Percentiles rank a stretch among this genome's conserved stretches.
These are phyloP conservation scores for Euglossa dilemma DNA, from an alignment of 1,140 invertebrate genomes.

Conservation along the genomic window DNA sequence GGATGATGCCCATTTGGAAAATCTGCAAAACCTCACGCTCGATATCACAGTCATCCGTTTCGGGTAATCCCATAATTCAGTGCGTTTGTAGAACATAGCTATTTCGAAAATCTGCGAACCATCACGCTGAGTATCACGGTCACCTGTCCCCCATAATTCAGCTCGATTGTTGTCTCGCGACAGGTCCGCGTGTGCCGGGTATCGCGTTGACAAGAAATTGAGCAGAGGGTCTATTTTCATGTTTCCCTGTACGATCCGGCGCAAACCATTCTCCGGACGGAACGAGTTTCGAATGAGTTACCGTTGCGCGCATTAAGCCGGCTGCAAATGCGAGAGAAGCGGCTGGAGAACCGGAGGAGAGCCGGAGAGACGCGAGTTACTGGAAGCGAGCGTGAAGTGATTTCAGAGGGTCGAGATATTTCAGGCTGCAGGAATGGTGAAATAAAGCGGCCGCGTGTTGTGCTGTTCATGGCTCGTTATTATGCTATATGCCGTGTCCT, in stretches of 20 bases:
- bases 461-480: constrained; percentile 66
- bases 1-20: no score
- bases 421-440: constrained; percentile 58
- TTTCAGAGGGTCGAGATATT: constrained; percentile 67
- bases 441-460: constrained; percentile 66
- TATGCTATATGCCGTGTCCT: constrained; percentile 64
- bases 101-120: neutral
- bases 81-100: no score
- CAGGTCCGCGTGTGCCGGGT: neutral
- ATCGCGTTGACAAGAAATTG: constrained; percentile 41
- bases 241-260: constrained; percentile 43
- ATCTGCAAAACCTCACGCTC: no score
- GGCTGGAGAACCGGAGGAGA: neutral
- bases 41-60: no score
- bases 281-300: constrained; percentile 63
- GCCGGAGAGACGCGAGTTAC: constrained; percentile 34
- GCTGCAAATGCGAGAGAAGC: constrained; percentile 25
- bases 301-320: constrained; percentile 52
- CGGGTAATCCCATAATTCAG: no score
- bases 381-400: constrained; percentile 61
- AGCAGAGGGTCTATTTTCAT: constrained; percentile 48
- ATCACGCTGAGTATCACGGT: no score
- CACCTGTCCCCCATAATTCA: neutral
- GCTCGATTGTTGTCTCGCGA: neutral
- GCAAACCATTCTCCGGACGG: constrained; percentile 19